Evolutionary conservation across 2,113 vertebrate species (phyloP), one percentile per base, ranked within the genome.

Genomic region (Felis chaus): DNA sequence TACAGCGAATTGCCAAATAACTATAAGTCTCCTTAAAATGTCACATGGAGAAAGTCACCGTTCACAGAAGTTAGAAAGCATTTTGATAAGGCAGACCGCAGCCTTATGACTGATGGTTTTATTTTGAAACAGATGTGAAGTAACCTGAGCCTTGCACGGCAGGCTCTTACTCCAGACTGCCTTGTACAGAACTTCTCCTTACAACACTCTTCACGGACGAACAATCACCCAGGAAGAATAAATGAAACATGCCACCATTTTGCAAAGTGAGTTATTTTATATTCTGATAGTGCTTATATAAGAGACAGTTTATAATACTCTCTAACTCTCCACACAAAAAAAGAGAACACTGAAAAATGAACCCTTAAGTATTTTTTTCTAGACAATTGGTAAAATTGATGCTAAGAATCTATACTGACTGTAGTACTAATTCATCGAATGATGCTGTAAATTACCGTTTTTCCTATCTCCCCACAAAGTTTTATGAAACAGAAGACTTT

Each of bases 221-320:
- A 78, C 69, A 95, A 80, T 96, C 53, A 95, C 89, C 69, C 95
- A 89, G 83, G 81, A 95, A 96, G 68, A 93, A 66, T 69, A 97
- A 96, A 97, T 15, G 92, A 98, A 98, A 96, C 33, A 94, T 7
- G 90, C 13, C 69, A 85, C 73, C 85, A 94, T 92, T 98, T 98
- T 97, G 93, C 97, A 98, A 98, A 98, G 81, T 91, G 39, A 55
- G 21, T 97, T 93, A 78, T 80, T 92, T 95, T 66, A 48, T 71
- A 57, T 82, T 80, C 96, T 87, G 41, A 87, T 98, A 79, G 9
- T 96, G 95, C 96, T 98, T 84, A 19, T 78, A 55, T 92, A 92
- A 98, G 87, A 96, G 50, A 97, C 55, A 79, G 55, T 96, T 48
- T 95, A 69, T 91, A 97, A 98, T 97, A 91, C 57, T 96, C 96